These are phyloP conservation scores for Aphelenchoides avenae DNA, from an alignment of 1,140 invertebrate species.

Conservation along the genomic window DNA sequence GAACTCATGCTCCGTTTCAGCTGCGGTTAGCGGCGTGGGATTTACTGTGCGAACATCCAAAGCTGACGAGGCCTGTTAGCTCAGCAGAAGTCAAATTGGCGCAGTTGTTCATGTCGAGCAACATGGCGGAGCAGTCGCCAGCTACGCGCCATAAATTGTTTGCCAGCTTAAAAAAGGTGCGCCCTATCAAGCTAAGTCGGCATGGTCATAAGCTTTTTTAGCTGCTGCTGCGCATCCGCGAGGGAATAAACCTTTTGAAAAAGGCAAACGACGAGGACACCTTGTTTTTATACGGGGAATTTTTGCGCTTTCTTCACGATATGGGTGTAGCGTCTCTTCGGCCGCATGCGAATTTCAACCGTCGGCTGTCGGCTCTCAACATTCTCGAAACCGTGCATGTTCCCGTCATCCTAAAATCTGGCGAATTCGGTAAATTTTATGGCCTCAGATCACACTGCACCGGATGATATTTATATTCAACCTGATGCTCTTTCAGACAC, in stretches of 20 bases:
- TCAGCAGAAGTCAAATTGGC: conserved; percentile 17
- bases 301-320: conserved; percentile 16
- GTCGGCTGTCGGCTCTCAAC: conserved; percentile 17
- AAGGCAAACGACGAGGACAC: background rate
- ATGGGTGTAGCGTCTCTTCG: conserved; percentile 20
- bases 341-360: conserved; percentile 30
- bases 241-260: conserved; percentile 2
- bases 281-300: conserved; percentile 17
- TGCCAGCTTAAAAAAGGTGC: conserved; percentile 24
- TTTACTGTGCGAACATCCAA: conserved; percentile 32
- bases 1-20: no score
- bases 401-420: background rate
- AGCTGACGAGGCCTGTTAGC: conserved; percentile 20
- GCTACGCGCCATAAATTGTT: conserved; percentile 29
- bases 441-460: conserved; percentile 6
- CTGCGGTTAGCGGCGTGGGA: conserved; percentile 26
- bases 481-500: background rate
- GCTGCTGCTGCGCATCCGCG: conserved; percentile 6
- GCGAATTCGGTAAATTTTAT: conserved; percentile 13
- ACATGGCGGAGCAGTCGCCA: conserved; percentile 28
- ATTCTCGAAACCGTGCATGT: conserved; percentile 12
- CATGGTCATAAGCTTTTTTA: conserved; percentile 9
- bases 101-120: conserved; percentile 18
- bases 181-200: background rate
- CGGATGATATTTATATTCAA: conserved; percentile 6